These are phyloP conservation scores for Tribolium madens DNA, from an alignment of 1,140 invertebrate genomes.

Conservation along the genomic window DNA sequence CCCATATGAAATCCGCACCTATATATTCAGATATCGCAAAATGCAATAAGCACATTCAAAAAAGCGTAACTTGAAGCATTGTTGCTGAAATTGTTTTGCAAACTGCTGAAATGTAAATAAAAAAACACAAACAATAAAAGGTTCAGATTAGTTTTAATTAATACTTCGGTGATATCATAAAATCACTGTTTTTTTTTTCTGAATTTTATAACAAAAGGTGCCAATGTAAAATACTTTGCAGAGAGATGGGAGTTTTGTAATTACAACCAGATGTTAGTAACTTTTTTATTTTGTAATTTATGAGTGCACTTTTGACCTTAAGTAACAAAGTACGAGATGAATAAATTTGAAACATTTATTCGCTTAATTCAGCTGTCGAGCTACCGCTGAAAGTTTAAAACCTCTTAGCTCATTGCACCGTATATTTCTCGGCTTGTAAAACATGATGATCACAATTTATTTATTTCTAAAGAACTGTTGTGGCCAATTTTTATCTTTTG, in stretches of 20 bases:
- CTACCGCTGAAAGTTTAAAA: neutral
- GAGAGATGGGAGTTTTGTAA: neutral
- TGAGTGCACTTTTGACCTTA: neutral
- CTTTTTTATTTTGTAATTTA: neutral
- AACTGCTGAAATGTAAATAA: neutral
- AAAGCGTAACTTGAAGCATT: neutral
- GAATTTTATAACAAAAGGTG: neutral
- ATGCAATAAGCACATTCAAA: neutral
- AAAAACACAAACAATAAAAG: neutral
- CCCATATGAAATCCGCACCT: neutral
- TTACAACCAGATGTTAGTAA: neutral
- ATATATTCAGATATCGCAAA: neutral
- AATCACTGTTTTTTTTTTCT: neutral
- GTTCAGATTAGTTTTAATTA: neutral
- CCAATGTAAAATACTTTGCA: no score
- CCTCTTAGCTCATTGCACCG: neutral
- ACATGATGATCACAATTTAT: no score
- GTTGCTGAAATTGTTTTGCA: neutral
- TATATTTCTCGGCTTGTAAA: neutral
- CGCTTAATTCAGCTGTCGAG: neutral
- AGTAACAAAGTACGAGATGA: neutral
- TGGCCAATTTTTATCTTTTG: neutral
- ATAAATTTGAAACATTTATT: neutral
- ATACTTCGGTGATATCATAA: neutral
- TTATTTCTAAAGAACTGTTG: neutral